Conservation (phyloP, 2,797 vertebrate genomes). For the Cheirogaleus major region DNA sequence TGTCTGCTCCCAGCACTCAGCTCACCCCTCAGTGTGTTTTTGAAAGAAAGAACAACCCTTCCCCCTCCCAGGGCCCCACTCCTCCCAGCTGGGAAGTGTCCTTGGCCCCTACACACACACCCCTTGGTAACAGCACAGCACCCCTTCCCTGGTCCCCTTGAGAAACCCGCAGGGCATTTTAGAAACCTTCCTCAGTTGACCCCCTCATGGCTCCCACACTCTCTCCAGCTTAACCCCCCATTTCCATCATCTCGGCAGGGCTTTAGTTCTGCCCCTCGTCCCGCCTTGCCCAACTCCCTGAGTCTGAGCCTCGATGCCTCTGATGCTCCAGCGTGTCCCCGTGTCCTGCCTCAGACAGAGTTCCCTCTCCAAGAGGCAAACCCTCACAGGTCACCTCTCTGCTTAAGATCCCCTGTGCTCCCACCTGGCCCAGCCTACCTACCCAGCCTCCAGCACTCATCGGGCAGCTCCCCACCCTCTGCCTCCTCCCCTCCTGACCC, state of each 20-base stretch:
- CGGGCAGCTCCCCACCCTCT: neutral
- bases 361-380: neutral
- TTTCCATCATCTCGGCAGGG: neutral
- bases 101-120: no score
- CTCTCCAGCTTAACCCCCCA: neutral
- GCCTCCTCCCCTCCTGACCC: neutral
- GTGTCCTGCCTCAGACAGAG: neutral
- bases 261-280: neutral
- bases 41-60: neutral
- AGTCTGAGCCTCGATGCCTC: neutral
- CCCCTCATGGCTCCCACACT: neutral
- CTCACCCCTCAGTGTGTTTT: neutral
- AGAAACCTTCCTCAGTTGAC: neutral
- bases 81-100: neutral
- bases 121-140: neutral
- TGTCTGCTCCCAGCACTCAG: neutral
- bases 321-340: rapidly evolving
- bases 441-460: neutral
- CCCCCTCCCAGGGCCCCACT: neutral
- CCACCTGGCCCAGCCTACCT: neutral
- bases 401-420: neutral
- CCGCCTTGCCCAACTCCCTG: neutral
- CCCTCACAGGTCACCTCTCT: neutral
- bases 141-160: neutral
- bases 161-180: neutral